Base-by-base conservation (phyloP, 2,113 vertebrate genomes). In the Recurvirostra avosetta region DNA sequence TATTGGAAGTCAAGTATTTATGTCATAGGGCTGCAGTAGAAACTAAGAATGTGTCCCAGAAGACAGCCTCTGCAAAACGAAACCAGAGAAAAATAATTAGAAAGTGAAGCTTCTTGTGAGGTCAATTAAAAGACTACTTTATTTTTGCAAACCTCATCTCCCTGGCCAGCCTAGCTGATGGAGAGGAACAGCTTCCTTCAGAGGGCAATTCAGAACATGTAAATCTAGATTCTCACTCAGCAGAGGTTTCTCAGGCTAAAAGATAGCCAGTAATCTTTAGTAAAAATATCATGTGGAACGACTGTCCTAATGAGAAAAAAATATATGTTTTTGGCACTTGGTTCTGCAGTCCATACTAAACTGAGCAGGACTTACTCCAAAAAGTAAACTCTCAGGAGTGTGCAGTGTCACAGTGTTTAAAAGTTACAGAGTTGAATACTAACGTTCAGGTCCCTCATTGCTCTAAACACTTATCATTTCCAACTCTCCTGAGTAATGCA, bases 81-180 rank as follows among this genome's bases (percentile, higher is more conserved):
- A 95, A 78, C 59, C 43, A 66, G 65, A 65, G 17, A 41, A 63
- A 93, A 77, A 30, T 49, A 92, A 87, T 88, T 84, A 74, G 40
- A 65, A 94, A 84, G 29, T 49, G 72, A 86, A 91, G 19, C 29
- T 78, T 68, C 75, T 91, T 81, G 78, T 72, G 43, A 88, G 25
- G 73, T 93, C 90, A 75, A 67, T 93, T 88, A 95, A 95, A 91
- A 86, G 68, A 40, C 56, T 59, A 36, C 62, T 93, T 82, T 41
- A 73, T 71, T 87, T 90, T 71, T 59, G 26, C 29, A 86, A 63
- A 63, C 9, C 5, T 93, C 32, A 6, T 80, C 34, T 91, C 38
- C 43, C 38, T 67, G 76, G 47, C 68, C 47, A 71, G 32, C 16
- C 32, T 5, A 84, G 22, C 22, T 41, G 55, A 47, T 77, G 29